Evolutionary conservation across 2,113 vertebrate genomes (phyloP).

Genomic region (Halcyon senegalensis): DNA sequence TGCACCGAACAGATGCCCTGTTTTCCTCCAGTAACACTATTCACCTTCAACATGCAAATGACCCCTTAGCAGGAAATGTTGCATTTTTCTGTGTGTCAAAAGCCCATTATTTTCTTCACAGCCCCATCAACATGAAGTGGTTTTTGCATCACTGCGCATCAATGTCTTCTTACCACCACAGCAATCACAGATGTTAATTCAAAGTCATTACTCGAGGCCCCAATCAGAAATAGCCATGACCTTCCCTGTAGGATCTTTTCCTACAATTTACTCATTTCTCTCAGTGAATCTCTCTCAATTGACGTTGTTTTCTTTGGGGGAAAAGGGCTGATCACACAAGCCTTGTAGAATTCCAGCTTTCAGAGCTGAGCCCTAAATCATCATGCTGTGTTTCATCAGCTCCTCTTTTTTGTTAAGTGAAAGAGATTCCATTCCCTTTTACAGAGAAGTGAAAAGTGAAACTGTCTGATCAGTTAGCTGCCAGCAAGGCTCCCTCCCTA

Average conservation of each 20-base stretch:
- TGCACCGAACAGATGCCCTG: background rate
- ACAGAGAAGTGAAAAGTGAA: background rate
- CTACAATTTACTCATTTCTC: background rate
- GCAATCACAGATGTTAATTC: conserved; percentile 39
- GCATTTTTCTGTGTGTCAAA: background rate
- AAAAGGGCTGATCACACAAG: background rate
- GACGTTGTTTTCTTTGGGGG: background rate
- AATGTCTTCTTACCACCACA: background rate
- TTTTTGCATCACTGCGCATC: conserved; percentile 15
- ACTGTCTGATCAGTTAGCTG: background rate
- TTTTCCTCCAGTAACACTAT: background rate
- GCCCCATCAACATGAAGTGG: background rate
- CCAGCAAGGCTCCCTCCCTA: background rate
- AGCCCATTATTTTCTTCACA: conserved; percentile 4
- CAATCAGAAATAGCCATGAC: background rate
- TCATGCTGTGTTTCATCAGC: background rate
- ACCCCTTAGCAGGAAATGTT: background rate
- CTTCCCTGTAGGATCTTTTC: conserved; percentile 23
- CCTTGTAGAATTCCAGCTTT: background rate
- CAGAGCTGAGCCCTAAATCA: background rate
- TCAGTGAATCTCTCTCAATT: background rate
- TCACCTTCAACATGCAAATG: conserved; percentile 5
- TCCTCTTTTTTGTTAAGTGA: background rate
- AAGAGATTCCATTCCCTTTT: background rate
- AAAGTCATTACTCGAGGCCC: conserved; percentile 14